These are phyloP conservation scores for Himantopus leucocephalus DNA, from an alignment of 2,113 vertebrate genomes.

Conservation along the genomic window DNA sequence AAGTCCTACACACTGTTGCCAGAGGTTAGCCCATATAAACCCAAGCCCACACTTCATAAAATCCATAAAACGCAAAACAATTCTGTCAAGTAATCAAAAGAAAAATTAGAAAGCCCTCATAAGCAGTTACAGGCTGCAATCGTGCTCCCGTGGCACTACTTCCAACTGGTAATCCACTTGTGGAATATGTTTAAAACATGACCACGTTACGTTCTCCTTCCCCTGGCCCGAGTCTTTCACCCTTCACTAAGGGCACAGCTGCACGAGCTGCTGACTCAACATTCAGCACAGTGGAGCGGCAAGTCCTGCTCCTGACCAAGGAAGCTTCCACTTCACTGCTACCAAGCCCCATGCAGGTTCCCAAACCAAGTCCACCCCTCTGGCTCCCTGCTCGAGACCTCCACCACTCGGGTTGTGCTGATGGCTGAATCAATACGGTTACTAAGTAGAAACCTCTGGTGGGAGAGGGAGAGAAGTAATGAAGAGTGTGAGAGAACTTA, in stretches of 20 bases:
- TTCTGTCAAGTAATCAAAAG: background rate
- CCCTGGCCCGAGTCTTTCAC: background rate
- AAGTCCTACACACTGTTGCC: background rate
- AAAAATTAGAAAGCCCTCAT: background rate
- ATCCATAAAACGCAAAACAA: background rate
- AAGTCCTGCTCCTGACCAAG: background rate
- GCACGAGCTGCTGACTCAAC: background rate
- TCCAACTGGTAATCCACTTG: background rate
- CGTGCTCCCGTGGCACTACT: background rate
- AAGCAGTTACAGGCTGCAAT: background rate
- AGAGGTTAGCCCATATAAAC: background rate
- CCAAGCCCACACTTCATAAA: background rate
- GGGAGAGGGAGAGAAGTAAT: background rate
- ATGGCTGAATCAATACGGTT: background rate
- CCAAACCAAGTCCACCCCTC: background rate
- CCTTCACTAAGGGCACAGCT: background rate
- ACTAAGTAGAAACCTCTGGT: background rate
- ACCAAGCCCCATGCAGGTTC: background rate
- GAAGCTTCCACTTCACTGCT: background rate
- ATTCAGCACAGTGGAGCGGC: background rate
- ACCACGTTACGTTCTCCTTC: accelerated
- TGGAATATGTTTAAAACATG: background rate
- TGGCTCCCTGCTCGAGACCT: background rate
- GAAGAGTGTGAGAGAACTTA: background rate
- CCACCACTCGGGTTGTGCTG: too few species aligned